Conservation (phyloP, 1,140 invertebrate species). For the Acromyrmex echinatior region DNA sequence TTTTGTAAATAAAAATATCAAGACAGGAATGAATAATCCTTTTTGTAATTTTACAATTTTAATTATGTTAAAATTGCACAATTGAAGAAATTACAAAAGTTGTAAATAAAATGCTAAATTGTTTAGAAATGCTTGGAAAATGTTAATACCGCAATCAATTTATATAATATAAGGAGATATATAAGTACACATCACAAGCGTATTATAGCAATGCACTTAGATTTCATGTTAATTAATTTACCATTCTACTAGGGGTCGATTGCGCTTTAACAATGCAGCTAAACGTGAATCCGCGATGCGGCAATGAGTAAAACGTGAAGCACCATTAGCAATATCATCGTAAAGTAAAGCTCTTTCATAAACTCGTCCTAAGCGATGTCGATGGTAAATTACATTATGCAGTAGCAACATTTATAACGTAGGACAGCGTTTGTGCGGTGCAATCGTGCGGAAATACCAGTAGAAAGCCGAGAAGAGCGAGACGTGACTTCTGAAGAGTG, state of each 20-base stretch:
- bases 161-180: background rate
- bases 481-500: conserved; percentile 36
- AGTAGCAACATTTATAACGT: conserved; percentile 23
- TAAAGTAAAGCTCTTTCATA: conserved; percentile 54
- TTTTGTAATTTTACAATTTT: background rate
- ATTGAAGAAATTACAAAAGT: background rate
- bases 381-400: conserved; percentile 60
- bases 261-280: conserved; percentile 9
- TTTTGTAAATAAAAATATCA: background rate
- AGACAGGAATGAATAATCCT: background rate
- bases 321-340: conserved; percentile 38
- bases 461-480: conserved; percentile 20
- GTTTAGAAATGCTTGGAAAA: background rate
- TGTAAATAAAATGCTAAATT: background rate
- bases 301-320: conserved; percentile 37
- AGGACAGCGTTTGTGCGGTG: conserved; percentile 7
- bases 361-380: conserved; percentile 32
- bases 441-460: conserved; percentile 43
- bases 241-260: background rate
- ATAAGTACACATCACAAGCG: background rate
- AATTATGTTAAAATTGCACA: conserved; percentile 18
- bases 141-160: background rate
- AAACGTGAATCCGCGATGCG: background rate
- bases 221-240: conserved; percentile 43
- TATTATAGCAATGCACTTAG: background rate